phyloP scores from a whole-genome alignment of 1,140 invertebrate genomes.

The Listronotus bonariensis region DNA sequence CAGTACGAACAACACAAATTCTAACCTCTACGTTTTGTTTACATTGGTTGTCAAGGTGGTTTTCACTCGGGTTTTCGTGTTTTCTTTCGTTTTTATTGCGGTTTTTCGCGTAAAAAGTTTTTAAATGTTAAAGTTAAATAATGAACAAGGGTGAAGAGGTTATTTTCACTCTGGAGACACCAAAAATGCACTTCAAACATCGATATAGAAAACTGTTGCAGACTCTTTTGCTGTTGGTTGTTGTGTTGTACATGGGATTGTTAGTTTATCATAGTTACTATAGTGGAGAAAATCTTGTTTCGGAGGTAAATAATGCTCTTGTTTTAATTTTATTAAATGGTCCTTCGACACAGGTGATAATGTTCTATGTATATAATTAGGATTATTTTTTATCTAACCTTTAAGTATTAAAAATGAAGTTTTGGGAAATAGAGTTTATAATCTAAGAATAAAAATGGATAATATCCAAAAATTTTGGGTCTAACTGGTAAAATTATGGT shows the following conservation, averaged over 20 bases:
- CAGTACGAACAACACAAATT: not conserved
- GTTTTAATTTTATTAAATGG: no score
- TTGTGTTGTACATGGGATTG: constrained; percentile 65
- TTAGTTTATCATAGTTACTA: constrained; percentile 63
- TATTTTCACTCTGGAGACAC: constrained; percentile 31
- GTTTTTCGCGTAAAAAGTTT: not conserved
- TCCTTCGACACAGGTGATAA: no score
- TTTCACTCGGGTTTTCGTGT: constrained; percentile 7
- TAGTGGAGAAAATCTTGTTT: constrained; percentile 26
- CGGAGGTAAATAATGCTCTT: no score
- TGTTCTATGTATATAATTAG: no score
- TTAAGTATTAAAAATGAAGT: no score
- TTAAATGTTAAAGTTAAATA: constrained; percentile 21
- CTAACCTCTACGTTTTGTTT: constrained; percentile 38
- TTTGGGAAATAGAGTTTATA: no score
- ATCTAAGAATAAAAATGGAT: no score
- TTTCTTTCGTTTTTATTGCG: not conserved
- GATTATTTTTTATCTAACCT: no score
- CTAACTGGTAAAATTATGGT: no score
- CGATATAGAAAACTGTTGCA: constrained; percentile 45
- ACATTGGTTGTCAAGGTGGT: constrained; percentile 23
- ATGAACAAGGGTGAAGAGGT: constrained; percentile 39
- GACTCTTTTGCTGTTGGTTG: constrained; percentile 46
- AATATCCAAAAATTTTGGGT: no score
- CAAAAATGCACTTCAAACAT: constrained; percentile 48